A percentile compares a stretch with the other conserved stretches of the same genome.
phyloP scores from a whole-genome alignment of 2,888 invertebrate genomes.

The Leucophenga maculata region DNA sequence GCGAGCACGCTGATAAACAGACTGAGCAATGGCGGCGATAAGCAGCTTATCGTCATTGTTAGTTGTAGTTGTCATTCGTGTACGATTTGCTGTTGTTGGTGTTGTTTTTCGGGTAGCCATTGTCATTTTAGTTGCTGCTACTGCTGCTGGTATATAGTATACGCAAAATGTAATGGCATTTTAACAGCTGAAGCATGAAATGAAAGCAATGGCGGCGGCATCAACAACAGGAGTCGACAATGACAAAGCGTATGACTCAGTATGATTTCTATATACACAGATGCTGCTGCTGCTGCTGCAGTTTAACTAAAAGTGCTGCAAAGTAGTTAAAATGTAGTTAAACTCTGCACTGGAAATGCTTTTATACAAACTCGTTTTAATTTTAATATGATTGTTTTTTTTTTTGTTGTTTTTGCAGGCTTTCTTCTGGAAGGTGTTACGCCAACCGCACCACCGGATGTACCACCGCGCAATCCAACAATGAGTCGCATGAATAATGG shows the following conservation, averaged over 20 bases:
- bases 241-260: background rate
- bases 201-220: background rate
- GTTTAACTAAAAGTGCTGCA: background rate
- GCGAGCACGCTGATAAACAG: background rate
- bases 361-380: conserved; percentile 9
- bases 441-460: conserved; percentile 84
- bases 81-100: background rate
- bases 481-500: conserved; percentile 94
- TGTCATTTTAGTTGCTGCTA: background rate
- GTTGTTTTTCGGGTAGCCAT: background rate
- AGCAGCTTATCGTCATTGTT: conserved; percentile 62
- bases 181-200: conserved; percentile 19
- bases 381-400: conserved; percentile 25
- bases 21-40: conserved; percentile 50
- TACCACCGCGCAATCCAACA: conserved; percentile 91
- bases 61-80: conserved; percentile 12
- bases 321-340: conserved; percentile 15
- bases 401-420: conserved; percentile 75
- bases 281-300: background rate
- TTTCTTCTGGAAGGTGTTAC: conserved; percentile 88
- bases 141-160: conserved; percentile 5
- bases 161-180: conserved; percentile 42
- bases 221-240: background rate
- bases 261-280: background rate
- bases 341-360: conserved; percentile 3